Base-by-base conservation (phyloP, 2,797 vertebrate species). In the Galagoides demidoff region DNA sequence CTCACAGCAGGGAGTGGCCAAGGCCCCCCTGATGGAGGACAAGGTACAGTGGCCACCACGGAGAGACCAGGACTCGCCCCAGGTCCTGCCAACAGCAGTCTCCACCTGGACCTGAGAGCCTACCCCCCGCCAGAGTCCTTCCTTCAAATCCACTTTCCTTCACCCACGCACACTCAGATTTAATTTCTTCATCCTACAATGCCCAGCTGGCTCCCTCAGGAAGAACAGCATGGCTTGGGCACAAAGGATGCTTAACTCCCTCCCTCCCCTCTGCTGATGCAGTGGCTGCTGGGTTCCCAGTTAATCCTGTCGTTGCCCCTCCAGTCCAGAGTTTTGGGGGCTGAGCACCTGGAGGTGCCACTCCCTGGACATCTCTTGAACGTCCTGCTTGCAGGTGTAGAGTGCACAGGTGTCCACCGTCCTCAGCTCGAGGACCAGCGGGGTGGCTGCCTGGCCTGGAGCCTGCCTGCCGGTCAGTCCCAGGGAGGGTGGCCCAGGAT, bases 221-320 rank as follows among this genome's bases (percentile, higher is more conserved):
- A 57, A 45, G 74, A 25, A 3, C 27, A 9, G 31, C 3, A 20
- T 0, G 22, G 19, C 13, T 6, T 20, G 5, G 3, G 7, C 0
- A 11, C 29, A 4, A 2, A 4, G 0, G 39, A 22, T 0, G 34
- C n/a, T n/a, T 5, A 19, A 0, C 1, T 34, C 34, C 23, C 29
- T 29, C 8, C 0, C 0, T 19, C 1, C 5, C 20, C 22, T 8
- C 85, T 66, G 1, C 29, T 23, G 1, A 0, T 0, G 1, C 16
- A 8, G 25, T 29, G 49, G n/a, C 22, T 0, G 19, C 43, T 9
- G 16, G 25, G 1, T 3, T 25, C 4, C 13, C 77, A 57, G 77
- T 16, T 37, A n/a, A 57, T 37, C 52, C 8, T 0, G 8, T 55
- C 22, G 19, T 5, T 4, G 27, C 39, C 52, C 0, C 64, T 22